Evolutionary conservation across 1,140 invertebrate genomes (phyloP), one percentile per base, ranked within the genome.

Genomic region (Homalodisca vitripennis): DNA sequence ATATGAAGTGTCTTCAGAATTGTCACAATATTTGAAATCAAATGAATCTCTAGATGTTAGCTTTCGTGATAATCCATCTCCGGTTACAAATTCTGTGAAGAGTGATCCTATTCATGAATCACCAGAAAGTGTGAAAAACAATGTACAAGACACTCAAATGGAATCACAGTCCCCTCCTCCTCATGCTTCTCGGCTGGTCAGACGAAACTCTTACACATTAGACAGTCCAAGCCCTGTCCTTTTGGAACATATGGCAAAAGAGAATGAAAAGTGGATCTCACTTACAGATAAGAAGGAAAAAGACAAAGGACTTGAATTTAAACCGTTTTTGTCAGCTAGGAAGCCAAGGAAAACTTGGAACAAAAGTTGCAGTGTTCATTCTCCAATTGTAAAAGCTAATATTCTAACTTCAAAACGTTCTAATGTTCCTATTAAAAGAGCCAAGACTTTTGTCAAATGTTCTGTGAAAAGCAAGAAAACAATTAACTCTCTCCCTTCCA

Each of bases 171-270:
- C 17, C 14, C 13, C 14, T 32, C 17, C 12, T 31, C 29, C n/a
- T 31, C 14, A 20, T 31, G 1, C 24, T 26, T 31, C 60, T 12
- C 12, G 2, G 12, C n/a, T 20, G 17, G 30, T 63, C n/a, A 29
- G 60, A 3, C 27, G 60, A 13, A 63, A 63, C 31, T 63, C 60
- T 32, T 63, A 63, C 31, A 32, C 31, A n/a, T 32, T 63, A n/a
- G 60, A 63, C 13, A 63, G 60, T 22, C 60, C 60, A 1, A 63
- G 60, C n/a, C 60, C 60, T 63, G 60, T 32, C 17, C 29, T 63
- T n/a, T 29, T 63, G 31, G 29, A 63, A n/a, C 26, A 63, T 63
- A 31, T 63, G 60, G 17, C 48, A 3, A 51, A 51, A 51, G 48
- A 51, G n/a, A 6, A 12, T 3, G 48, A 3, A 20, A 51, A 41